Percentiles rank a stretch among this genome's conserved stretches.
Evolutionary conservation across 1,140 invertebrate genomes (phyloP).

Genomic region (Bombus affinis): DNA sequence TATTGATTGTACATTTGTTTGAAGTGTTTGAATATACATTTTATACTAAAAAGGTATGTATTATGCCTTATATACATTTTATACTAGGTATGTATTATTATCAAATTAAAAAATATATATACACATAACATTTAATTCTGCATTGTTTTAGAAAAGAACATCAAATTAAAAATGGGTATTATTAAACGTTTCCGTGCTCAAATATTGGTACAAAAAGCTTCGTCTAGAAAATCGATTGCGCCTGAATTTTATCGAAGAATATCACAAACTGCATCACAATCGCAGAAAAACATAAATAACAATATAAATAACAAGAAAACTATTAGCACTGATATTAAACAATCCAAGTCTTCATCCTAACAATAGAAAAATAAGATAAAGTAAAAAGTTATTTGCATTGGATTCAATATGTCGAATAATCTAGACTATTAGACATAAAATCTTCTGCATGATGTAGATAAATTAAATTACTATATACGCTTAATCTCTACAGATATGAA

Average conservation of each 20-base stretch:
- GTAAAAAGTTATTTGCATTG: not conserved
- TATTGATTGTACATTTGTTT: not conserved
- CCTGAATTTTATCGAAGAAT: slow-evolving; percentile 62
- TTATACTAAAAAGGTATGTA: not conserved
- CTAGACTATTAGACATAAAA: not conserved
- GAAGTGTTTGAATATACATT: not conserved
- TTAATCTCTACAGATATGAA: not conserved
- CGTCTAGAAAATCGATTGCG: not conserved
- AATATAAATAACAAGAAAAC: not conserved
- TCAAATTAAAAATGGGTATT: slow-evolving; percentile 68
- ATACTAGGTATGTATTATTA: slow-evolving; percentile 5
- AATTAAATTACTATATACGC: not conserved
- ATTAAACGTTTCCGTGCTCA: slow-evolving; percentile 80
- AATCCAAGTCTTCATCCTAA: not conserved
- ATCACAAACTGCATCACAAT: slow-evolving; percentile 10
- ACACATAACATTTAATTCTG: not conserved
- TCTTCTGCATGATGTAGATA: not conserved
- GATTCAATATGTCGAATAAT: not conserved
- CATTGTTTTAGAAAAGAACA: not conserved
- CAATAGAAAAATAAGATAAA: not conserved
- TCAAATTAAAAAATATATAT: not conserved
- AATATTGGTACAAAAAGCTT: slow-evolving; percentile 62
- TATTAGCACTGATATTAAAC: not conserved
- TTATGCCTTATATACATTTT: no score
- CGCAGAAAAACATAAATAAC: slow-evolving; percentile 11